Percentiles rank a stretch among this genome's conserved stretches.
Evolutionary conservation across 2,888 invertebrate species (phyloP).

Genomic region (Neocrepidodera transversa): DNA sequence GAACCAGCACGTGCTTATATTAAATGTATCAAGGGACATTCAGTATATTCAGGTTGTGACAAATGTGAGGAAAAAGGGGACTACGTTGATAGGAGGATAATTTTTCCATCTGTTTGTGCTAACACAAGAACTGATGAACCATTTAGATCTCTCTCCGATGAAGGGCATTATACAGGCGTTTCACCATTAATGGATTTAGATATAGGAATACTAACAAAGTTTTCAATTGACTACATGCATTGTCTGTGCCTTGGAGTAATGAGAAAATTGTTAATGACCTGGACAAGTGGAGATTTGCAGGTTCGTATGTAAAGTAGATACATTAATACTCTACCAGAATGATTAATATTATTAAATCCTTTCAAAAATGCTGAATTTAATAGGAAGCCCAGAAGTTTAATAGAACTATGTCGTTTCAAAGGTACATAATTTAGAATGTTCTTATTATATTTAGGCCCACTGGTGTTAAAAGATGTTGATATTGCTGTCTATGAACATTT

Average conservation of each 20-base stretch:
- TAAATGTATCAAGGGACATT: constrained; percentile 37
- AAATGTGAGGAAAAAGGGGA: constrained; percentile 36
- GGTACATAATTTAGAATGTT: constrained; percentile 23
- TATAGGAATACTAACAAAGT: constrained; percentile 26
- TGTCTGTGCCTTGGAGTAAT: constrained; percentile 27
- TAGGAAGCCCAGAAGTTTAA: constrained; percentile 25
- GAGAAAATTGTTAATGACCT: constrained; percentile 27
- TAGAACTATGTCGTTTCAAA: constrained; percentile 24
- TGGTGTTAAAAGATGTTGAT: constrained; percentile 16
- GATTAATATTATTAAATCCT: constrained; percentile 7
- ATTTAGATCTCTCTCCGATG: constrained; percentile 26
- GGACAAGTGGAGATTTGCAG: constrained; percentile 15
- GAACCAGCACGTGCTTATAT: constrained; percentile 39
- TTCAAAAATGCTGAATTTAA: constrained; percentile 23
- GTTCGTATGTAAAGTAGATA: constrained; percentile 14
- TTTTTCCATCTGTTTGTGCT: constrained; percentile 13
- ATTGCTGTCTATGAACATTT: constrained; percentile 22
- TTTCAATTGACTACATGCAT: constrained; percentile 35
- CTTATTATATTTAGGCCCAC: constrained; percentile 16
- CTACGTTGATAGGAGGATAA: constrained; percentile 16
- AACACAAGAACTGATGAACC: constrained; percentile 28
- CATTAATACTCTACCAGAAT: constrained; percentile 13
- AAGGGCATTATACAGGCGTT: constrained; percentile 31
- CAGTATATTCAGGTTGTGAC: constrained; percentile 38
- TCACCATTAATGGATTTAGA: constrained; percentile 25